Percentiles rank a stretch among this genome's conserved stretches.
These are phyloP conservation scores for Drosophila conformis DNA, from an alignment of 2,888 invertebrate species.

Conservation along the genomic window DNA sequence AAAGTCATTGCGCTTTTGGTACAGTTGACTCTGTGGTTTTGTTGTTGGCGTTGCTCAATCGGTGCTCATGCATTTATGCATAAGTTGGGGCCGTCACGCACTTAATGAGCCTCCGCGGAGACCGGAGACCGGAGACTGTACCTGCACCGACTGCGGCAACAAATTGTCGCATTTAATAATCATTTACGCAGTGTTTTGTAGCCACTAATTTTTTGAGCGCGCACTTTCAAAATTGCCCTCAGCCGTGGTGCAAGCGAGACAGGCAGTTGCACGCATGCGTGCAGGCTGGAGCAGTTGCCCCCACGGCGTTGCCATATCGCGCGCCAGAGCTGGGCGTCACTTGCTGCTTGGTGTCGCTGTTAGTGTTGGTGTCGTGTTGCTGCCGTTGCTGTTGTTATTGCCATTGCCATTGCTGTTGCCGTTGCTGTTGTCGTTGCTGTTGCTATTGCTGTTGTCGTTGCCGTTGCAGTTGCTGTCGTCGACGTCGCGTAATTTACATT, in stretches of 20 bases:
- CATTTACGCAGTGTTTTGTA: conserved; percentile 68
- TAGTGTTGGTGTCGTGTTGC: conserved; percentile 56
- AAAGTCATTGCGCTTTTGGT: conserved; percentile 39
- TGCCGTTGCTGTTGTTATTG: conserved; percentile 26
- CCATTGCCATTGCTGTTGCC: not conserved
- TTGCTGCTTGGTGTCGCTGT: conserved; percentile 32
- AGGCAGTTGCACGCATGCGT: conserved; percentile 50
- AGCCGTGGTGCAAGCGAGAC: conserved; percentile 21
- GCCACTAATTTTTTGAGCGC: conserved; percentile 72
- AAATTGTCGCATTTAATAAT: conserved; percentile 78
- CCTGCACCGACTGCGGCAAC: conserved; percentile 59
- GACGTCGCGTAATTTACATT: conserved; percentile 78
- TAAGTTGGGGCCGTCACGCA: conserved; percentile 73
- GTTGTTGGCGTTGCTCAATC: conserved; percentile 23
- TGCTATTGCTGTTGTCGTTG: conserved; percentile 33
- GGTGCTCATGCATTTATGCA: conserved; percentile 73
- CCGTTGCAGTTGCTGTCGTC: conserved; percentile 60
- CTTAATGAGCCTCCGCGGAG: conserved; percentile 67
- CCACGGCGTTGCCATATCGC: conserved; percentile 76
- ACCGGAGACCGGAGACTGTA: conserved; percentile 36
- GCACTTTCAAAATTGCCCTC: conserved; percentile 70
- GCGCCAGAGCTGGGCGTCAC: conserved; percentile 58
- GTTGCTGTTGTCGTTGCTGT: conserved; percentile 26
- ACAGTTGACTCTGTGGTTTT: conserved; percentile 49
- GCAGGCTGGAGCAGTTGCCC: conserved; percentile 44